Percentiles rank a stretch among this genome's conserved stretches.
phyloP scores from a whole-genome alignment of 2,113 vertebrate species.

The Salvelinus fontinalis region DNA sequence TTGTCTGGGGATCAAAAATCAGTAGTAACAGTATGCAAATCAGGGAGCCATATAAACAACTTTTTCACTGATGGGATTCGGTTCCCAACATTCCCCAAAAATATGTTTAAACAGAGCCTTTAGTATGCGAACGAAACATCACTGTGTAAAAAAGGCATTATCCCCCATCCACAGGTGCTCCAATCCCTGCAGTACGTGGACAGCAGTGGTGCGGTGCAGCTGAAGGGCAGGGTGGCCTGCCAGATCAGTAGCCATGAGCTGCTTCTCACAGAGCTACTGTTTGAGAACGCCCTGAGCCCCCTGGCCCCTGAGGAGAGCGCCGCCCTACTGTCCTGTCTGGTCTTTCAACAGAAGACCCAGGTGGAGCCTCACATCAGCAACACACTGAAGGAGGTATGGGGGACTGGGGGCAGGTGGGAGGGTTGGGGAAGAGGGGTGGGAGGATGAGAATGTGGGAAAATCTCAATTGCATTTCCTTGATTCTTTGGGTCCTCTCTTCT shows the following conservation, averaged over 20 bases:
- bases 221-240: conserved; percentile 89
- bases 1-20: too few species aligned
- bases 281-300: conserved; percentile 85
- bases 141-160: background rate
- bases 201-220: conserved; percentile 79
- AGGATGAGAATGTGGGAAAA: background rate
- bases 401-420: background rate
- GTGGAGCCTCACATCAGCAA: conserved; percentile 81
- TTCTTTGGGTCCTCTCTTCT: too few species aligned
- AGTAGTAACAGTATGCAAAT: too few species aligned
- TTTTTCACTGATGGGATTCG: too few species aligned
- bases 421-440: background rate
- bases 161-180: background rate
- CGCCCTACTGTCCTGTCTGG: conserved; percentile 86
- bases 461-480: too few species aligned
- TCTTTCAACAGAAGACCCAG: conserved; percentile 85
- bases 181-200: conserved; percentile 80
- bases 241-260: conserved; percentile 91
- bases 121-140: background rate
- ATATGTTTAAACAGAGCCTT: too few species aligned
- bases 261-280: conserved; percentile 88
- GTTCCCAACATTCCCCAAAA: too few species aligned
- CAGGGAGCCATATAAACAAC: too few species aligned
- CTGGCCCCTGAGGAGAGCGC: conserved; percentile 88
- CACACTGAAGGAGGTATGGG: conserved; percentile 81